These are phyloP conservation scores for Aldrovandia affinis DNA, from an alignment of 2,797 vertebrate genomes.

Conservation along the genomic window DNA sequence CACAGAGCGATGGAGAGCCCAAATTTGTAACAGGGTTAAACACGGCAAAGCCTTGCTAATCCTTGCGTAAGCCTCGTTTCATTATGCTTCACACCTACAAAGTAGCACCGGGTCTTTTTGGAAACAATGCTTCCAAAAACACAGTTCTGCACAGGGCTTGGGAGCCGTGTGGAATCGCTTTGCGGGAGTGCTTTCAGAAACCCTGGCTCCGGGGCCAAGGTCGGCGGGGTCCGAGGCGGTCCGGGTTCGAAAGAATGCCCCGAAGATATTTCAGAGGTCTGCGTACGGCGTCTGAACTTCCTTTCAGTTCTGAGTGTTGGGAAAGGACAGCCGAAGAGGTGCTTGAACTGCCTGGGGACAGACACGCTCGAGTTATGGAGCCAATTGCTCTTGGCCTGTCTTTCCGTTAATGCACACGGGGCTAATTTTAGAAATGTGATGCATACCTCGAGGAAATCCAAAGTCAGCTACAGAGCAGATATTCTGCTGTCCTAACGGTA, in stretches of 20 bases:
- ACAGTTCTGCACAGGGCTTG: slow-evolving; percentile 33
- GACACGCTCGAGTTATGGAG: slow-evolving; percentile 27
- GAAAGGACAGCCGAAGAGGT: slow-evolving; percentile 36
- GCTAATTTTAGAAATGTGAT: slow-evolving; percentile 6
- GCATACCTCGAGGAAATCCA: background rate
- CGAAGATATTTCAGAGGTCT: slow-evolving; percentile 40
- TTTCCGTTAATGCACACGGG: background rate
- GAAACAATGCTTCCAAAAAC: slow-evolving; percentile 46
- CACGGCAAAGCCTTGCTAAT: slow-evolving; percentile 35
- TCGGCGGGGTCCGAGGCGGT: slow-evolving; percentile 45
- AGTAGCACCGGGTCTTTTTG: slow-evolving; percentile 34
- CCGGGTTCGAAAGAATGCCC: slow-evolving; percentile 41
- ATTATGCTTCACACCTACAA: slow-evolving; percentile 50
- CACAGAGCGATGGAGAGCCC: slow-evolving; percentile 15
- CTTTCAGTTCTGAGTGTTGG: slow-evolving; percentile 34
- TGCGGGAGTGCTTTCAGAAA: slow-evolving; percentile 46
- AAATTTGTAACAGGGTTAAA: slow-evolving; percentile 48
- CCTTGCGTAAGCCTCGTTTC: slow-evolving; percentile 39
- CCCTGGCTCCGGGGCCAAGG: slow-evolving; percentile 41
- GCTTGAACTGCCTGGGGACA: slow-evolving; percentile 24
- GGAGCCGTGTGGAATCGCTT: slow-evolving; percentile 40
- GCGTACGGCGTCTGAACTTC: slow-evolving; percentile 43
- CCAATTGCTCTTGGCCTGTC: background rate
- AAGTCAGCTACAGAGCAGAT: background rate
- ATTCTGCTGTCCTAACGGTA: background rate